A percentile compares a stretch with the other conserved stretches of the same genome.
These are phyloP conservation scores for Columba janthina DNA, from an alignment of 2,113 vertebrate species.

Conservation along the genomic window DNA sequence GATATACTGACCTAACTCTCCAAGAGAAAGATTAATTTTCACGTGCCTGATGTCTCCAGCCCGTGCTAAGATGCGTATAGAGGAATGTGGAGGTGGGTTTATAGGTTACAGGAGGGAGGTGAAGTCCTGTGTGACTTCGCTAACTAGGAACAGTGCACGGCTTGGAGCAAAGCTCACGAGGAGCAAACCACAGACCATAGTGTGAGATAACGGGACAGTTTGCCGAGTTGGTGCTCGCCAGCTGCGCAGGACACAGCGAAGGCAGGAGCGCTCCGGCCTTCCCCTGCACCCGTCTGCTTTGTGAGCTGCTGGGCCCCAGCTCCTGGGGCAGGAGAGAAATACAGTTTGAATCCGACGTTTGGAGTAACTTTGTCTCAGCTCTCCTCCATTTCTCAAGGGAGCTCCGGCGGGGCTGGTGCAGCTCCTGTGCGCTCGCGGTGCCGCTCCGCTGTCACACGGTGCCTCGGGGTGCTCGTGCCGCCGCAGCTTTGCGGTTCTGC, in stretches of 20 bases:
- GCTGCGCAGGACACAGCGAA: not conserved
- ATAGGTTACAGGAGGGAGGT: not conserved
- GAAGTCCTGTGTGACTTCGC: not conserved
- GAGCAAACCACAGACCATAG: not conserved
- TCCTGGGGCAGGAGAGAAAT: not conserved
- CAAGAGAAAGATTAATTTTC: not conserved
- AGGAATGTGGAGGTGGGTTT: not conserved
- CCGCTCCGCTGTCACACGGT: not conserved
- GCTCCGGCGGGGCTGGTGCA: not conserved
- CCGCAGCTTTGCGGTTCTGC: not conserved
- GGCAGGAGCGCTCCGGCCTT: not conserved
- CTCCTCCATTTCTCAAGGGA: not conserved
- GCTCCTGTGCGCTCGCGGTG: not conserved
- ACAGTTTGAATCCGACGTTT: not conserved
- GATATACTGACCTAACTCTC: not conserved
- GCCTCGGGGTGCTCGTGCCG: not conserved
- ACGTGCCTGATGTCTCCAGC: not conserved
- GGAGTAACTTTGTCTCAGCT: not conserved
- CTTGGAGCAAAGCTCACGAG: not conserved
- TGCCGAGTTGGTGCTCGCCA: accelerated
- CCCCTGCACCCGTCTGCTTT: too few relatives aligned
- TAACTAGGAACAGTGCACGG: not conserved
- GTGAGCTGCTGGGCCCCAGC: too few relatives aligned
- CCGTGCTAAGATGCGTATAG: not conserved
- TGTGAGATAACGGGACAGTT: not conserved